Base-by-base conservation (phyloP, 1,140 invertebrate genomes). In the Tachypleus tridentatus region DNA sequence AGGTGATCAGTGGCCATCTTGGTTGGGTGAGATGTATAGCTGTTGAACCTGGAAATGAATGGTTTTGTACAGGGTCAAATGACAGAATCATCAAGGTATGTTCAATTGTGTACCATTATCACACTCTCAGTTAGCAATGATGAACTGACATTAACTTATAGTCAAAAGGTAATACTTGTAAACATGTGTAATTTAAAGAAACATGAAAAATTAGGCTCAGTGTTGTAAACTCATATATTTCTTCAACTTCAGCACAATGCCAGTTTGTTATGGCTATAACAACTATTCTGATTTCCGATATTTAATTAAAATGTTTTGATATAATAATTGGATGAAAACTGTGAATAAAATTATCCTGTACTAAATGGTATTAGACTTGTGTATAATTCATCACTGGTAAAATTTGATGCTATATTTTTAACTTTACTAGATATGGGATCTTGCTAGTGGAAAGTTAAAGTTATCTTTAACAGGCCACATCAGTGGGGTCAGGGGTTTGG, bases 391-490 rank as follows among this genome's bases (percentile, higher is more conserved):
- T 29, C 29, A 47, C 5, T 11, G 49, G 1, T 5, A 11, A 49
- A 29, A 69, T 61, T 48, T 48, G 11, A 4, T 10, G 11, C 10
- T 49, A 51, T 8, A 11, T 3, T 52, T 47, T 47, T 10, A 51
- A 63, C 69, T 70, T 72, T 76, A n/a, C 7, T 65, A 86, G 85
- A 97, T 99, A 74, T 99, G 97, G 97, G 97, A 99, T 76, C 78
- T 99, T 64, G 96, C 91, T 2, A 90, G 83, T 74, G 97, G 97
- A 52, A 90, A 89, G 74, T 79, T 99, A 48, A 98, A 98, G 77
- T 85, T 99, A 6, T 99, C 97, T 0, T 79, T 99, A 4, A 99
- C 97, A 52, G 97, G 97, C 49, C 97, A 99, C 75, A 95, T 99
- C 29, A 97, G 93, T 76, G 91, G 91, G 58, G 97, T 99, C 0